phyloP scores from a whole-genome alignment of 2,113 vertebrate genomes.

The Holacanthus passer region DNA sequence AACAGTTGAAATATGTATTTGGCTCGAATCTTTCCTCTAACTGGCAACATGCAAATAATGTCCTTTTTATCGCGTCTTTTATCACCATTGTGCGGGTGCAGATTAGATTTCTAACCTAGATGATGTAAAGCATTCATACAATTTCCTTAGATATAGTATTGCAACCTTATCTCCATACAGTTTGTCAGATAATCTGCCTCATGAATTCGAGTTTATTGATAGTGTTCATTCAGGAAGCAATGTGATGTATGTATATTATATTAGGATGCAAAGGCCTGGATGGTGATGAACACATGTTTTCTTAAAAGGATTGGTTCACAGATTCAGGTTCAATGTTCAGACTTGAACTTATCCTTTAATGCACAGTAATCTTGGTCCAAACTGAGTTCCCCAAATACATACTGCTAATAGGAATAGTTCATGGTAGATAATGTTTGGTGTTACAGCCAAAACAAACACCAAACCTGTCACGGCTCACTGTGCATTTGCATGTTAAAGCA shows the following conservation, averaged over 20 bases:
- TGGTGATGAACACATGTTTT: not conserved
- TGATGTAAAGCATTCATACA: not conserved
- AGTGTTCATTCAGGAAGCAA: not conserved
- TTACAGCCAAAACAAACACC: not conserved
- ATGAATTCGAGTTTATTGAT: not conserved
- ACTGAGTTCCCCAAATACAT: not conserved
- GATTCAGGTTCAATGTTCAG: not conserved
- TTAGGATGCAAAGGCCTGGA: not conserved
- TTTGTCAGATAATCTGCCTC: not conserved
- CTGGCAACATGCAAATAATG: slow-evolving; percentile 1
- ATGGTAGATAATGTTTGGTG: not conserved
- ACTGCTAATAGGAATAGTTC: not conserved
- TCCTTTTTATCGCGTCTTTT: not conserved
- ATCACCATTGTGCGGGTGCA: not conserved
- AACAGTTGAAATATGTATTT: not conserved
- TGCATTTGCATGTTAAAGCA: not conserved
- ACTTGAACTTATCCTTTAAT: not conserved
- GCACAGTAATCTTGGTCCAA: not conserved
- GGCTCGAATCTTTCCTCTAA: not conserved
- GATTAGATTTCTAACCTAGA: not conserved
- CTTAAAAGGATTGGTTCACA: not conserved
- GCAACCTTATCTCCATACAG: not conserved
- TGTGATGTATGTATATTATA: not conserved
- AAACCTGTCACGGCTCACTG: not conserved
- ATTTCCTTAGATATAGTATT: not conserved